phyloP scores from a whole-genome alignment of 2,113 vertebrate genomes.

The Nesoenas mayeri region DNA sequence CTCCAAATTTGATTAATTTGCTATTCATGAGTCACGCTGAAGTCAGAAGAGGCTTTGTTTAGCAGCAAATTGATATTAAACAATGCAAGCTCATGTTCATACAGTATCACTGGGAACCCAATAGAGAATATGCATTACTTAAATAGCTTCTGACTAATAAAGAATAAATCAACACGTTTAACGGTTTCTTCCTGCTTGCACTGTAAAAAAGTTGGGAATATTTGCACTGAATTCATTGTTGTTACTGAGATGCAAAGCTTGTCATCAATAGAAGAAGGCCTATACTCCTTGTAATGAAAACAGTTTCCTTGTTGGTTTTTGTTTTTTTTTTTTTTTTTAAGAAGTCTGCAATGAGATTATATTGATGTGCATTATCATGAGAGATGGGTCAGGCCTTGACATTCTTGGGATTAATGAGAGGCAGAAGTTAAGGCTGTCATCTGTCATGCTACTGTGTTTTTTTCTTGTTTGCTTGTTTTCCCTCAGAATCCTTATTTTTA shows the following conservation, averaged over 20 bases:
- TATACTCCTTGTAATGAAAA: not conserved
- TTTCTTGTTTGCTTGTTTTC: not conserved
- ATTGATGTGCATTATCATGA: not conserved
- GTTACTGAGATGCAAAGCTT: not conserved
- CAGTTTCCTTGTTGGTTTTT: not conserved
- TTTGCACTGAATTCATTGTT: not conserved
- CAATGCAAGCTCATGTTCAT: not conserved
- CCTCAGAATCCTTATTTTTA: not conserved
- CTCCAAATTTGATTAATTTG: constrained; percentile 52
- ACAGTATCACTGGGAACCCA: not conserved
- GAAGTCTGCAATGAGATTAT: not conserved
- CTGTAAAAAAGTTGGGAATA: not conserved
- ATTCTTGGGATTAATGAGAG: not conserved
- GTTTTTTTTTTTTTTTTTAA: not conserved
- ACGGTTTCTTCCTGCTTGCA: not conserved
- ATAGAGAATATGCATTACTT: not conserved
- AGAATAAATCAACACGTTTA: not conserved
- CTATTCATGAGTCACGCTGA: constrained; percentile 8
- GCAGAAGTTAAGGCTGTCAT: not conserved
- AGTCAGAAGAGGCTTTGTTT: constrained; percentile 24
- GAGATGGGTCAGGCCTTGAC: not conserved
- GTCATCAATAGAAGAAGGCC: not conserved
- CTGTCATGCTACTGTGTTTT: not conserved
- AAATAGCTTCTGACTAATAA: not conserved
- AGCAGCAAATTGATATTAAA: constrained; percentile 36